phyloP scores from a whole-genome alignment of 2,797 vertebrate genomes.

The Tapirus indicus region DNA sequence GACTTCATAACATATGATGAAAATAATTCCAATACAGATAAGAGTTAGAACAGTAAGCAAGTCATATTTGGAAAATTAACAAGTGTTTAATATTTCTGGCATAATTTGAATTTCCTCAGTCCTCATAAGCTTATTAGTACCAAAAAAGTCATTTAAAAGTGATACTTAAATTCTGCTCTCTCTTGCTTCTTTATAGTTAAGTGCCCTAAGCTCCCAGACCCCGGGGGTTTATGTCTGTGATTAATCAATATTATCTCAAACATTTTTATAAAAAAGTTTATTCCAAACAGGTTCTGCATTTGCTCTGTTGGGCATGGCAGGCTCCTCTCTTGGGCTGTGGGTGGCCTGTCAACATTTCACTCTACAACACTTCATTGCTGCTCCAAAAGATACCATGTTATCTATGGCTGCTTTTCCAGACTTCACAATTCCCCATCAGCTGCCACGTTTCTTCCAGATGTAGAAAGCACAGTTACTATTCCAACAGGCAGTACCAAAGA shows the following conservation, averaged over 20 bases:
- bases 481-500: not conserved
- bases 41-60: not conserved
- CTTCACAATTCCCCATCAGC: not conserved
- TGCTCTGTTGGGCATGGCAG: not conserved
- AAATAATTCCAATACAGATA: not conserved
- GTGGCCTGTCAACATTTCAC: not conserved
- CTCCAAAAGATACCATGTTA: not conserved
- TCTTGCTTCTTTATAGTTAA: not conserved
- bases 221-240: not conserved
- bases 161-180: not conserved
- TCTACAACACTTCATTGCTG: not conserved
- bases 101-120: constrained; percentile 6
- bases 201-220: not conserved
- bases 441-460: not conserved
- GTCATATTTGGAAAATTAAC: not conserved
- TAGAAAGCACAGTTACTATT: not conserved
- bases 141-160: not conserved
- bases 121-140: not conserved
- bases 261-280: not conserved
- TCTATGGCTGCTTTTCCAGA: not conserved
- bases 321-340: not conserved
- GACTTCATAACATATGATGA: not conserved
- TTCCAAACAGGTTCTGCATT: not conserved
- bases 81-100: not conserved
- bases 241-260: not conserved